Conservation (phyloP, 2,888 invertebrate genomes). For the Hirtodrosophila cameraria region DNA sequence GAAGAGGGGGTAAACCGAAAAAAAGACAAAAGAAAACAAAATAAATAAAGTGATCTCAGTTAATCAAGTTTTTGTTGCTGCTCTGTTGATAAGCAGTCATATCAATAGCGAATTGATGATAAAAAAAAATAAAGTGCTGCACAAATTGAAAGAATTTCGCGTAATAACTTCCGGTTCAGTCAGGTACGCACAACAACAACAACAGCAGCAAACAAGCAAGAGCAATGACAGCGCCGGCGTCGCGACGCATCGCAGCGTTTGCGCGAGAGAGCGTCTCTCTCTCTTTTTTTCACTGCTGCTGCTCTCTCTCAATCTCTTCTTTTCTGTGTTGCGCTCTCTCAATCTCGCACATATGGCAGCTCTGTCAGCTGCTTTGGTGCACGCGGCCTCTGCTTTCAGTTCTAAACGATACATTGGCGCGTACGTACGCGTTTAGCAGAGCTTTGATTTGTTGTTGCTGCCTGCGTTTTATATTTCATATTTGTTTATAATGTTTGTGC, state of each 20-base stretch:
- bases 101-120: slow-evolving; percentile 4
- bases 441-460: slow-evolving; percentile 43
- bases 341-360: background rate
- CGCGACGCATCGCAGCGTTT: background rate
- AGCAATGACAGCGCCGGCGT: slow-evolving; percentile 6
- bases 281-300: too few relatives aligned
- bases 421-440: slow-evolving; percentile 58
- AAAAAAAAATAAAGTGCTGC: slow-evolving; percentile 36
- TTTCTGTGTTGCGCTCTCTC: too few relatives aligned
- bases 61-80: slow-evolving; percentile 33
- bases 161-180: slow-evolving; percentile 63
- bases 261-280: slow-evolving; percentile 4
- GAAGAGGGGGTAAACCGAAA: slow-evolving; percentile 56
- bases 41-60: slow-evolving; percentile 34
- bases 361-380: background rate
- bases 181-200: slow-evolving; percentile 29
- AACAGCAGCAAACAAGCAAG: slow-evolving; percentile 12
- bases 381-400: slow-evolving; percentile 48
- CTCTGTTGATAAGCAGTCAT: slow-evolving; percentile 45
- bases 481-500: slow-evolving; percentile 70
- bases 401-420: slow-evolving; percentile 62
- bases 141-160: slow-evolving; percentile 51
- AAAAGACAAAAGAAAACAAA: too few relatives aligned
- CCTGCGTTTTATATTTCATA: slow-evolving; percentile 32
- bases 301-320: slow-evolving; percentile 4